Evolutionary conservation across 2,888 invertebrate genomes (phyloP), one percentile per base, ranked within the genome.

Genomic region (Notocelia uddmanniana): DNA sequence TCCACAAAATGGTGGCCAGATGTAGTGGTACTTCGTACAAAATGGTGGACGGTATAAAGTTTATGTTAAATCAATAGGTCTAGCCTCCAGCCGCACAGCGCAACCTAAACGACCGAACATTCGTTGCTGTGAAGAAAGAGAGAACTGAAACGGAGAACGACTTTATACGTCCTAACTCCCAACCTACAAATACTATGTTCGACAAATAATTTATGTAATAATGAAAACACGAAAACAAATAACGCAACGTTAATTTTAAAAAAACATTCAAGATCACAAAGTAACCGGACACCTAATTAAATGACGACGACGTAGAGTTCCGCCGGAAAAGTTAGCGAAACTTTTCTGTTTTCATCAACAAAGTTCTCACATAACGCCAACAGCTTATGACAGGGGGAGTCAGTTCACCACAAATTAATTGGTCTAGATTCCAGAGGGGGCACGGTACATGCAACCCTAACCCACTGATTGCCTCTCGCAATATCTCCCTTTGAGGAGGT

Each of bases 11-110:
- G 84, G 84, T 84, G 85, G 85, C 82, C 83, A 84, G 79, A 80
- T 83, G 76, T 80, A 76, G 77, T 80, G 81, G 79, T 77, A 79
- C 80, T 78, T 78, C 74, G 81, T 80, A 82, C 89, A 89, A 89
- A 89, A 89, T 90, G 89, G 88, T 86, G 86, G 90, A 85, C 87
- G 83, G 84, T 83, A 84, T 85, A 85, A 87, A 87, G 84, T 85
- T 76, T 85, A 86, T 87, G 83, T 85, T 83, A 79, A 88, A 89
- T 88, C 90, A 84, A 89, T 89, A 85, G 79, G 79, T 83, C 83
- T 81, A 81, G 79, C 76, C 62, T 62, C 18, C 48, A 68, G 60
- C 55, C 60, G 15, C 19, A 55, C 67, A 67, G 50, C 62, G 66
- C 58, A 63, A 37, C 66, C 70, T 57, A 66, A 13, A 67, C 66